Evolutionary conservation across 2,797 vertebrate species (phyloP).

Genomic region (Moxostoma hubbsi): DNA sequence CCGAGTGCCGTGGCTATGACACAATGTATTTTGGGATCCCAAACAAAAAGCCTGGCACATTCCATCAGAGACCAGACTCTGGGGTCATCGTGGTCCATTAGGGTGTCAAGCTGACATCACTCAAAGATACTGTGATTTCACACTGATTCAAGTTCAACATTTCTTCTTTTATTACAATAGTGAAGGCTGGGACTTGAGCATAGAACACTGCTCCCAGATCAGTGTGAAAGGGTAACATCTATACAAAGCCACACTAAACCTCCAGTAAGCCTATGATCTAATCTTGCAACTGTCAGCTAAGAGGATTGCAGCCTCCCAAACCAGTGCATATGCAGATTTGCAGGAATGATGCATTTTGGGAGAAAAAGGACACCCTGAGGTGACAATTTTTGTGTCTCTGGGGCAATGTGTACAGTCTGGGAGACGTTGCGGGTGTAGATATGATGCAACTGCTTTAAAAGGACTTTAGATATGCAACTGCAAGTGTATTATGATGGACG

Average conservation of each 20-base stretch:
- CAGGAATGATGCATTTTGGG: constrained; percentile 48
- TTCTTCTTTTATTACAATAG: not conserved
- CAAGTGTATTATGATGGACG: not conserved
- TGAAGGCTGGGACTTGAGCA: not conserved
- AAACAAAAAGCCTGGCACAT: constrained; percentile 37
- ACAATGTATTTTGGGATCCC: constrained; percentile 13
- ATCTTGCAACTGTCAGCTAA: constrained; percentile 57
- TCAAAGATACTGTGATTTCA: not conserved
- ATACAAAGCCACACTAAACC: constrained; percentile 18
- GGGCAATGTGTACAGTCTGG: not conserved
- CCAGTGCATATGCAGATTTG: constrained; percentile 44
- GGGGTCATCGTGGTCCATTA: not conserved
- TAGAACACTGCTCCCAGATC: constrained; percentile 18
- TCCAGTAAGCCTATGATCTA: constrained; percentile 49
- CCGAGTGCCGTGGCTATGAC: constrained; percentile 19
- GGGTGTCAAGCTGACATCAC: not conserved
- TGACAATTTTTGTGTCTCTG: constrained; percentile 16
- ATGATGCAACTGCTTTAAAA: not conserved
- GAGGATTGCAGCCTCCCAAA: constrained; percentile 52
- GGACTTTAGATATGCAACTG: not conserved
- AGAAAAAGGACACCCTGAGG: constrained; percentile 19
- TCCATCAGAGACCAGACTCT: constrained; percentile 20
- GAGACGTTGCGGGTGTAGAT: not conserved
- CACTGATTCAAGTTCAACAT: constrained; percentile 18
- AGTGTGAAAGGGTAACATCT: not conserved